Evolutionary conservation across 2,888 invertebrate genomes (phyloP).

Genomic region (Furcula furcula): DNA sequence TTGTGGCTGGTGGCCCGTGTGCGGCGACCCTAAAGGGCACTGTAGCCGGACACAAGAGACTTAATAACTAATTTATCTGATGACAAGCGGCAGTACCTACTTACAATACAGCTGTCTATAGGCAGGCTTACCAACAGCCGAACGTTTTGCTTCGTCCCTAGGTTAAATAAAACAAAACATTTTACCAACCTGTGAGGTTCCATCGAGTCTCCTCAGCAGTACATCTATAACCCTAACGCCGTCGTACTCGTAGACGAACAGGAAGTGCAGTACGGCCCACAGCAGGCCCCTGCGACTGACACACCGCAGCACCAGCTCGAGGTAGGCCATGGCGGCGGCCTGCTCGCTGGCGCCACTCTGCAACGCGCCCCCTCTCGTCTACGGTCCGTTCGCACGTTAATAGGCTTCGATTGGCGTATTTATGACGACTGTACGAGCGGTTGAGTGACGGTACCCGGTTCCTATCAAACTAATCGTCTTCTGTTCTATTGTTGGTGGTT

Average conservation of each 20-base stretch:
- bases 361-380: constrained; percentile 76
- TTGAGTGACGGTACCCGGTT: constrained; percentile 56
- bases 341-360: constrained; percentile 94
- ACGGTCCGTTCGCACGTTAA: constrained; percentile 55
- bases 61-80: too few species aligned
- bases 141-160: too few species aligned
- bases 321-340: constrained; percentile 95
- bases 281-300: constrained; percentile 93
- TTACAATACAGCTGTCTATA: too few species aligned
- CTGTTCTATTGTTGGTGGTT: too few species aligned
- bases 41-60: too few species aligned
- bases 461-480: too few species aligned
- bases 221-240: constrained; percentile 91
- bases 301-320: constrained; percentile 94
- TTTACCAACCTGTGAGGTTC: constrained; percentile 89
- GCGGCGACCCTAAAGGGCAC: too few species aligned
- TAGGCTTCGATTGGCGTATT: constrained; percentile 32
- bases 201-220: constrained; percentile 89
- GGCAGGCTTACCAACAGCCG: too few species aligned
- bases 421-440: constrained; percentile 31
- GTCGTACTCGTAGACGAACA: constrained; percentile 92
- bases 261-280: constrained; percentile 91
- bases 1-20: too few species aligned
- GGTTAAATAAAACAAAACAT: too few species aligned
- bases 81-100: too few species aligned